phyloP scores from a whole-genome alignment of 2,797 vertebrate genomes.

The Buceros bicornis region DNA sequence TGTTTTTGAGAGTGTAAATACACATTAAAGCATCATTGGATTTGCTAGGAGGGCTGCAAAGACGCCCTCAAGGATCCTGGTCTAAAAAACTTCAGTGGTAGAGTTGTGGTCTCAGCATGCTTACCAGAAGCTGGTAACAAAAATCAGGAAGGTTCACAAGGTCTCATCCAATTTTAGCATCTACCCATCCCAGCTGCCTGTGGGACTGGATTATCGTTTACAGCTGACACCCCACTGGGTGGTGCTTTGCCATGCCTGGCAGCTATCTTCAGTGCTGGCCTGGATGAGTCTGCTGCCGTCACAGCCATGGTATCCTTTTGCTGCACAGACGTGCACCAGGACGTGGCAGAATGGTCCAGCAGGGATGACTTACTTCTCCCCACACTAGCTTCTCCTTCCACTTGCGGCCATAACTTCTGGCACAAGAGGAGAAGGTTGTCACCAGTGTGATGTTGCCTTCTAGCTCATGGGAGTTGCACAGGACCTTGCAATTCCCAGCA shows the following conservation, averaged over 20 bases:
- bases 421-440: background rate
- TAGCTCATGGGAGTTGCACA: background rate
- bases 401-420: background rate
- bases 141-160: background rate
- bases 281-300: background rate
- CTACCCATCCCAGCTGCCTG: background rate
- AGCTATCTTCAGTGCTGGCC: background rate
- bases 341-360: background rate
- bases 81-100: accelerated
- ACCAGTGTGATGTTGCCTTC: background rate
- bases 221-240: background rate
- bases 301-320: background rate
- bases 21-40: background rate
- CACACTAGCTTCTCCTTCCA: background rate
- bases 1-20: background rate
- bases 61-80: background rate
- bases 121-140: background rate
- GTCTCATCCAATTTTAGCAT: background rate
- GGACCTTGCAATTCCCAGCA: background rate
- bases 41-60: background rate
- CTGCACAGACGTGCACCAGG: background rate
- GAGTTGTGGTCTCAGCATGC: background rate
- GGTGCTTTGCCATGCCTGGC: background rate
- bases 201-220: background rate
- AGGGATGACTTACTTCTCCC: background rate